Evolutionary conservation across 2,113 vertebrate genomes (phyloP).

Genomic region (Xenopus borealis): DNA sequence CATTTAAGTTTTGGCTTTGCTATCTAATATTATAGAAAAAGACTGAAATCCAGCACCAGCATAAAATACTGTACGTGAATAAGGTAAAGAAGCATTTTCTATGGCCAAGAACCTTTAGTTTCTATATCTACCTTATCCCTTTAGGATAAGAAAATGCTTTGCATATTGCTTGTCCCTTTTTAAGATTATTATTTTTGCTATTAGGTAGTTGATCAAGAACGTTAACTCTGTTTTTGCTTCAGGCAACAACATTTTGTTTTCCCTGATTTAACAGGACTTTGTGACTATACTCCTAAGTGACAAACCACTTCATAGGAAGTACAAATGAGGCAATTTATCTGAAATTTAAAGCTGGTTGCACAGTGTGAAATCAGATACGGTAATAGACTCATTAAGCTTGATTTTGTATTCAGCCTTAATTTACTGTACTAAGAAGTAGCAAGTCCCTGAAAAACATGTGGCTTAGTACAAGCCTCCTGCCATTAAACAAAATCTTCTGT

Average conservation of each 20-base stretch:
- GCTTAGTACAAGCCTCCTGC: conserved; percentile 8
- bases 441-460: conserved; percentile 7
- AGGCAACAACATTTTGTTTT: conserved; percentile 1
- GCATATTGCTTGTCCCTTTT: not conserved
- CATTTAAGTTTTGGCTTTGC: too few species aligned
- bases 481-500: conserved; percentile 3
- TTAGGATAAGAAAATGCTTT: too few species aligned
- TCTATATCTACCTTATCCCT: too few species aligned
- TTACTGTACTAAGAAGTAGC: conserved; percentile 21
- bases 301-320: conserved; percentile 20
- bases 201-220: not conserved
- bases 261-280: not conserved
- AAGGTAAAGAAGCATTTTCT: too few species aligned
- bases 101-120: too few species aligned
- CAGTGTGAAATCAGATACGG: conserved; percentile 25
- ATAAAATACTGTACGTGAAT: too few species aligned
- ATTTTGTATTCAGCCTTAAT: conserved; percentile 29
- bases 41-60: too few species aligned
- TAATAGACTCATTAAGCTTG: conserved; percentile 30
- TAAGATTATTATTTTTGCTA: not conserved
- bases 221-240: conserved; percentile 5
- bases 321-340: conserved; percentile 27
- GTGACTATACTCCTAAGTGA: conserved; percentile 19
- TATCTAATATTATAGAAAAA: too few species aligned
- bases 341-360: conserved; percentile 19